Base-by-base conservation (phyloP, 2,797 vertebrate species). In the Gambusia yucatana region DNA sequence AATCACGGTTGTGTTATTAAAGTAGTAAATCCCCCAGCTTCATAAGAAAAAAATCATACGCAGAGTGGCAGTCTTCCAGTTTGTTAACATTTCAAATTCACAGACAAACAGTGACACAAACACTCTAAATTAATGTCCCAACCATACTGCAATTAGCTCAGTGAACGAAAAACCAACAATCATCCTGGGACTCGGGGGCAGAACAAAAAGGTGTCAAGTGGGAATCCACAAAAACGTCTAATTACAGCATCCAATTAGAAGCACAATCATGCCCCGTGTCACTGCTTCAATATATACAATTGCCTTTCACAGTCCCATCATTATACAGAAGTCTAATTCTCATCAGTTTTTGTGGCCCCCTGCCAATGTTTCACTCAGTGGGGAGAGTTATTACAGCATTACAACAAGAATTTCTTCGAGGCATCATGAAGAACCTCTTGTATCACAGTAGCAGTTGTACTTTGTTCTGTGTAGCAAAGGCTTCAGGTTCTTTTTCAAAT, bases 1-100 rank as follows among this genome's bases (percentile, higher is more conserved):
- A 90, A 93, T 94, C 91, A 87, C 1, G 28, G 75, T 71, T 73
- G 79, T 82, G 84, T 86, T 86, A 88, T 83, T 92, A 91, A 92
- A 91, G 89, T 81, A 81, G 63, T 86, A 91, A 93, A 91, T 93
- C 87, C 87, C 73, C 39, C 0, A 79, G 77, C 74, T 71, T 65
- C 52, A 87, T 79, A 86, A 47, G 6, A 57, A 50, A 39, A 74
- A 50, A 82, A 82, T 36, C 30, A 36, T 22, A 78, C 47, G 78
- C 39, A 79, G 39, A 33, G 36, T 22, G 61, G 72, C 77, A 48
- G 36, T 36, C 30, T 72, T 87, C 72, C 59, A 55, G 69, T 77
- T 73, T 63, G 9, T 20, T 67, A 20, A 77, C 47, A 33, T 80
- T 78, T 75, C 33, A 30, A 25, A 63, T 33, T 4, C 20, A 47